Percentiles rank a stretch among this genome's conserved stretches.
Conservation (phyloP, 2,888 invertebrate genomes). For the Stratiomys singularior region DNA sequence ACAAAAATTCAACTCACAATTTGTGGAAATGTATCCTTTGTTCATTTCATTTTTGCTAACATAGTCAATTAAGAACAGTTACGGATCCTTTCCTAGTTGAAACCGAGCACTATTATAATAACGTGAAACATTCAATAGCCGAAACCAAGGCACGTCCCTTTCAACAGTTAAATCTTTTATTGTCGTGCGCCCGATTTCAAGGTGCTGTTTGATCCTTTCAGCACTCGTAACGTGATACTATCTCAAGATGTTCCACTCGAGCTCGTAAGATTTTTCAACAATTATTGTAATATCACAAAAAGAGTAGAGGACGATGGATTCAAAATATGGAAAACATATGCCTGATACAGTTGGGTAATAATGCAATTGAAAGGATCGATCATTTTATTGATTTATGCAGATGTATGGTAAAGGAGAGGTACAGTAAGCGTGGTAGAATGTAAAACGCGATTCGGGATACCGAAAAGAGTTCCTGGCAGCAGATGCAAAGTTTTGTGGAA, state of each 20-base stretch:
- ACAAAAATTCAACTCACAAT: no score
- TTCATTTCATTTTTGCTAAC: no score
- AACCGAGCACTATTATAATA: no score
- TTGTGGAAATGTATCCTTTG: no score
- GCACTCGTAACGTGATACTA: neutral
- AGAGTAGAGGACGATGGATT: slow-evolving; percentile 11
- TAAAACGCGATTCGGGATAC: no score
- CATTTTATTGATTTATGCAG: slow-evolving; percentile 31
- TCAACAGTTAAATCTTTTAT: no score
- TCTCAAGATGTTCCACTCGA: slow-evolving; percentile 1
- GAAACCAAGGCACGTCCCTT: no score
- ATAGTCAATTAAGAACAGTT: no score
- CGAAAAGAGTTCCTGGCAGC: neutral
- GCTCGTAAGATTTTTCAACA: neutral
- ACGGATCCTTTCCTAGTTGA: no score
- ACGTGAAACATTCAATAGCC: no score
- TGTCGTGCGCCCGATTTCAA: neutral
- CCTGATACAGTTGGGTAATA: neutral
- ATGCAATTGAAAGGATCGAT: neutral
- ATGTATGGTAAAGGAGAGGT: slow-evolving; percentile 18
- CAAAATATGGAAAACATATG: slow-evolving; percentile 30
- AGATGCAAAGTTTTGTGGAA: neutral
- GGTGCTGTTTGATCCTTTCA: slow-evolving; percentile 21
- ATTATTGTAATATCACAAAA: neutral
- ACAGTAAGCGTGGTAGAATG: neutral